phyloP scores from a whole-genome alignment of 2,113 vertebrate species.

The Beaufortia kweichowensis region DNA sequence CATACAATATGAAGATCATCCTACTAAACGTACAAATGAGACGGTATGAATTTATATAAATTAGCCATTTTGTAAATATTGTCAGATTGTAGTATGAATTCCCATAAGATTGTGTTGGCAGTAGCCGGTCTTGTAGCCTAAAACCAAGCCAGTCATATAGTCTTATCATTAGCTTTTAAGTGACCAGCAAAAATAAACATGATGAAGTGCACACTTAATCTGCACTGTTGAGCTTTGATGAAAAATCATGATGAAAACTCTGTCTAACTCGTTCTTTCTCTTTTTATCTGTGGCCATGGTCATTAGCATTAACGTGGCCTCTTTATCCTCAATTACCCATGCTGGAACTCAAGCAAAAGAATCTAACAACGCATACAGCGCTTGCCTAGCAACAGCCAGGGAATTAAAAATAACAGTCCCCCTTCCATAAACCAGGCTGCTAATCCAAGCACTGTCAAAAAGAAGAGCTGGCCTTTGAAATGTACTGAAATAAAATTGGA shows the following conservation, averaged over 20 bases:
- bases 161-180: conserved; percentile 6
- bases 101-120: background rate
- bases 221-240: background rate
- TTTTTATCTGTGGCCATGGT: background rate
- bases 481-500: conserved; percentile 15
- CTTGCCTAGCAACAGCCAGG: conserved; percentile 34
- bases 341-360: conserved; percentile 32
- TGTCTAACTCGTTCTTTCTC: background rate
- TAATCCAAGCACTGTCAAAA: conserved; percentile 39
- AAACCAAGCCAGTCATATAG: background rate
- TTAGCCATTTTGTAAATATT: too few species aligned
- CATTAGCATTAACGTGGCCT: conserved; percentile 18
- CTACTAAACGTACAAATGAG: too few species aligned
- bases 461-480: conserved; percentile 25
- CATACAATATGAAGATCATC: too few species aligned
- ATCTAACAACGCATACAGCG: conserved; percentile 14
- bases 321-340: conserved; percentile 19
- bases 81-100: too few species aligned
- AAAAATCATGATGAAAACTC: background rate
- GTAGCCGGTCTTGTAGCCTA: too few species aligned
- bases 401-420: conserved; percentile 37
- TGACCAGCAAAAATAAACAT: background rate
- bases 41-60: too few species aligned
- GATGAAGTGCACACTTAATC: background rate
- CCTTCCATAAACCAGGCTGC: conserved; percentile 17